Conservation (phyloP, 2,113 vertebrate genomes). For the Girardinichthys multiradiatus region DNA sequence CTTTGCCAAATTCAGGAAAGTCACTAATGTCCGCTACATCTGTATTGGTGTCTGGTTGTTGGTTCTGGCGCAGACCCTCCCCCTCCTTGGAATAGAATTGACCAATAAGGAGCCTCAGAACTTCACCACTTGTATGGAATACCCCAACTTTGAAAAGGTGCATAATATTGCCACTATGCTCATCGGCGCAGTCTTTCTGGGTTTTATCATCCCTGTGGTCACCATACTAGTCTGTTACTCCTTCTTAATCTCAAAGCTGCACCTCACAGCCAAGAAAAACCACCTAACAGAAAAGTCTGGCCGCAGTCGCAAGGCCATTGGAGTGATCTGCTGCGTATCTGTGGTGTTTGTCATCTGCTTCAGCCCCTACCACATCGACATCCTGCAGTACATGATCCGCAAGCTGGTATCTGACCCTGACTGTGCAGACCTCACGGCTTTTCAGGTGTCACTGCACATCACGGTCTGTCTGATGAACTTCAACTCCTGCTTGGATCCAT, state of each 20-base stretch:
- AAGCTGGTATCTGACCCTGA: constrained; percentile 80
- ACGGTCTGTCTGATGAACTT: constrained; percentile 96
- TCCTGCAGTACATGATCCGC: constrained; percentile 94
- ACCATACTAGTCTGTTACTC: constrained; percentile 92
- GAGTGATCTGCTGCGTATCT: constrained; percentile 93
- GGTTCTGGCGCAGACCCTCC: constrained; percentile 91
- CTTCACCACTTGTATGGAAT: constrained; percentile 93
- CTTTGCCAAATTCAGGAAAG: constrained; percentile 84
- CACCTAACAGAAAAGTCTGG: constrained; percentile 90
- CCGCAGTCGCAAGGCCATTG: constrained; percentile 92
- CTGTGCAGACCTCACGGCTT: constrained; percentile 82
- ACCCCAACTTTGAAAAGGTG: constrained; percentile 90
- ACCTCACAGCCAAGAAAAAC: constrained; percentile 86
- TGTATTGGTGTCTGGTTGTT: constrained; percentile 88
- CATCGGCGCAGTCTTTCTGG: constrained; percentile 89
- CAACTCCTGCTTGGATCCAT: constrained; percentile 94
- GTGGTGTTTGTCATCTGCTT: constrained; percentile 92
- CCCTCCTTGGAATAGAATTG: constrained; percentile 85
- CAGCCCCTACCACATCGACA: constrained; percentile 91
- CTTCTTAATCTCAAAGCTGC: constrained; percentile 89
- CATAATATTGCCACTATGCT: constrained; percentile 84
- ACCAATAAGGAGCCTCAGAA: constrained; percentile 68
- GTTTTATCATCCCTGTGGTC: constrained; percentile 85
- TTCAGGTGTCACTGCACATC: constrained; percentile 92
- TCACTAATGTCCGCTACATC: constrained; percentile 85